Evolutionary conservation across 1,140 invertebrate genomes (phyloP), one percentile per base, ranked within the genome.

Genomic region (Tenebrio molitor): DNA sequence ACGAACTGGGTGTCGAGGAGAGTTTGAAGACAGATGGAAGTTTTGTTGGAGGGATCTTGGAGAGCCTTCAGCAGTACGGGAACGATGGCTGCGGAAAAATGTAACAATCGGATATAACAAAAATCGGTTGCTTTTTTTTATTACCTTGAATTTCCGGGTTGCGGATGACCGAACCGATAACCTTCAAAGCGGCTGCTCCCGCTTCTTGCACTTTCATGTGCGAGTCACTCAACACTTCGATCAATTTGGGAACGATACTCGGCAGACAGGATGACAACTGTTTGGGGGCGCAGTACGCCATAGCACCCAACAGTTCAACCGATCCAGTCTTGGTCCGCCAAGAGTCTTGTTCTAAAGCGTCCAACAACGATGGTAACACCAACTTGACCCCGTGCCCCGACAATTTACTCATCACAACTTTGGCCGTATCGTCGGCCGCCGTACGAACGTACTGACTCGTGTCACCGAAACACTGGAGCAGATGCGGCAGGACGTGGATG

Each of bases 321-420:
- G 97, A 98, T 16, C 95, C 96, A 36, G 95, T 95, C 86, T 99
- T 99, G 0, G 98, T 99, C 81, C 98, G 87, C 98, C 98, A 99
- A 0, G 96, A 97, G 86, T 99, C 97, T 83, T 99, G 95, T 82
- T 99, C 95, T 34, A 99, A 85, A 46, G 96, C 97, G 74, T 93
- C 91, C 33, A 99, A 85, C 53, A 99, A 87, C 78, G 96, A 94
- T 1, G 93, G 93, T 53, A 99, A 85, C 44, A 99, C 95, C 1
- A 99, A 87, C 85, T 99, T 99, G 4, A 99, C 97, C 39, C 98
- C 98, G 85, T 98, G 96, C 69, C 94, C 95, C 36, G 94, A 97
- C 15, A 99, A 85, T 84, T 97, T 96, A 76, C 93, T 95, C 97
- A 99, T 99, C 62, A 99, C 95, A 44, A 97, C 94, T 83, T 93